Evolutionary conservation across 1,140 invertebrate genomes (phyloP).

Genomic region (Phocides pigmalion): DNA sequence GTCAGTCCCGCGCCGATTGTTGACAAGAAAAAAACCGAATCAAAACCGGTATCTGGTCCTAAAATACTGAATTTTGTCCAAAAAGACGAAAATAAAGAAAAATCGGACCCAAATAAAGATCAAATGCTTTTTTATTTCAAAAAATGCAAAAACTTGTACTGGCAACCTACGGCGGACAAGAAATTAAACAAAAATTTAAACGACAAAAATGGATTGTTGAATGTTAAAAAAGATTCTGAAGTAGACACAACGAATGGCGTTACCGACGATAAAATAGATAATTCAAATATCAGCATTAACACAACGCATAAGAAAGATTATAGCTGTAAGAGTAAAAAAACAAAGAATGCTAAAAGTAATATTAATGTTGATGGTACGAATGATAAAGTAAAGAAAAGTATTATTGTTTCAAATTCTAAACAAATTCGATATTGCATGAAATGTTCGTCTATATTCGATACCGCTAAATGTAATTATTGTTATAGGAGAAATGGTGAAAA

Average conservation of each 20-base stretch:
- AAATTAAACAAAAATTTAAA: slow-evolving; percentile 30
- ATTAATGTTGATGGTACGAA: background rate
- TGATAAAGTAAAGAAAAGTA: slow-evolving; percentile 38
- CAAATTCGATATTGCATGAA: slow-evolving; percentile 54
- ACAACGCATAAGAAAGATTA: no score
- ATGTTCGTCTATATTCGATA: slow-evolving; percentile 57
- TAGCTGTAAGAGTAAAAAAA: background rate
- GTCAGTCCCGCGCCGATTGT: no score
- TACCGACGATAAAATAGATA: no score
- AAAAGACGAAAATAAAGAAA: background rate
- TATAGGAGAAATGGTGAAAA: slow-evolving; percentile 21
- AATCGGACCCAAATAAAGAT: slow-evolving; percentile 5
- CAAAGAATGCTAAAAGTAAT: slow-evolving; percentile 38
- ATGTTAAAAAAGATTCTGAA: slow-evolving; percentile 1
- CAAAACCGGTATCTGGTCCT: no score
- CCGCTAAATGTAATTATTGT: slow-evolving; percentile 46
- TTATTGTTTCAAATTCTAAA: slow-evolving; percentile 40
- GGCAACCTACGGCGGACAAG: no score
- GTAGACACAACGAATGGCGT: background rate
- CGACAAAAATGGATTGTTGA: slow-evolving; percentile 12
- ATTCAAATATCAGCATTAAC: no score
- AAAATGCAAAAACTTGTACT: slow-evolving; percentile 56
- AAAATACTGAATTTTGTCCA: no score
- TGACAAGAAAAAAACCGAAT: no score
- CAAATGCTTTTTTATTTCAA: slow-evolving; percentile 15